These are phyloP conservation scores for Cyanoderma ruficeps DNA, from an alignment of 2,113 vertebrate genomes.

Conservation along the genomic window DNA sequence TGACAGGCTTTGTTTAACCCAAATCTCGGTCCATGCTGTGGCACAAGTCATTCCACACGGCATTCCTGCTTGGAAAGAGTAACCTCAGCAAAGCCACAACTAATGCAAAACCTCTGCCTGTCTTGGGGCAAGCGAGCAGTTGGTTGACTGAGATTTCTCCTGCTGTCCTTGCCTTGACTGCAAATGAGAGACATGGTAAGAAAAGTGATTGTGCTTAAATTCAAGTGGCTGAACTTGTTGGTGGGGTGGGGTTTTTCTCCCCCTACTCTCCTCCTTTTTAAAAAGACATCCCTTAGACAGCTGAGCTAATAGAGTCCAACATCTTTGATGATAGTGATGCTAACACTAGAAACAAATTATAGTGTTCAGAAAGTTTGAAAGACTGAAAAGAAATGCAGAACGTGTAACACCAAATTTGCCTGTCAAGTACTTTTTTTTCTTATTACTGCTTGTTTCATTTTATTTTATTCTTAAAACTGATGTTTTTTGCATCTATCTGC, in stretches of 20 bases:
- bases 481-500: constrained; percentile 74
- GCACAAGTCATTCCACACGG: neutral
- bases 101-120: neutral
- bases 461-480: constrained; percentile 78
- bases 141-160: neutral
- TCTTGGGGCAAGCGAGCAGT: neutral
- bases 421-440: constrained; percentile 75
- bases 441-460: constrained; percentile 78
- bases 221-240: constrained; percentile 56
- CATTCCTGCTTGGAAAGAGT: neutral
- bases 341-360: constrained; percentile 78
- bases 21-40: neutral
- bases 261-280: constrained; percentile 45
- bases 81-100: neutral
- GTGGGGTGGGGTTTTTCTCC: neutral
- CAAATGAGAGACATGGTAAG: constrained; percentile 2
- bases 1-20: neutral
- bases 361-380: constrained; percentile 81
- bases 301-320: constrained; percentile 75
- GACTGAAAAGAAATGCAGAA: constrained; percentile 76
- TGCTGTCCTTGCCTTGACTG: constrained; percentile 1
- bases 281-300: constrained; percentile 63
- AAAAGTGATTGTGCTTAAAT: constrained; percentile 46
- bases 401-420: constrained; percentile 79
- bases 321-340: constrained; percentile 74